These are phyloP conservation scores for Caenorhabditis imperialis DNA, from an alignment of 2,888 invertebrate genomes.

Conservation along the genomic window DNA sequence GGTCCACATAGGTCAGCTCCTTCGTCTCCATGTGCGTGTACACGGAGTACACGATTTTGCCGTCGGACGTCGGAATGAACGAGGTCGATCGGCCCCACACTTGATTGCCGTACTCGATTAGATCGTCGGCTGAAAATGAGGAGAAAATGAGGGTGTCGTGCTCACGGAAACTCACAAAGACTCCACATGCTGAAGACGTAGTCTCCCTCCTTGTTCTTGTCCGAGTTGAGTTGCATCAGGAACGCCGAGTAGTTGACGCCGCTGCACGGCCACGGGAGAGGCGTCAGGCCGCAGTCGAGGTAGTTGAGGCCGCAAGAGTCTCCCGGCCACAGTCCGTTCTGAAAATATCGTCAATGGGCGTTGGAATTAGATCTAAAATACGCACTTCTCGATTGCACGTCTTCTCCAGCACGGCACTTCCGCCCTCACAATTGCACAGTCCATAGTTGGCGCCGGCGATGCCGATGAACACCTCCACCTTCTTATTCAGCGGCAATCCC, in stretches of 20 bases:
- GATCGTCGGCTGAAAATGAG: conserved; percentile 61
- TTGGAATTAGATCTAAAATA: no score
- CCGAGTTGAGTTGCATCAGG: conserved; percentile 61
- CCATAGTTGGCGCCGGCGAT: conserved; percentile 74
- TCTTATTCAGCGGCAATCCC: conserved; percentile 61
- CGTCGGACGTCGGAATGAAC: conserved; percentile 65
- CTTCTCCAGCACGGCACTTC: conserved; percentile 53
- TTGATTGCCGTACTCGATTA: conserved; percentile 66
- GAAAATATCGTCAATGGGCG: neutral
- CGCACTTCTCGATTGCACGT: conserved; percentile 67
- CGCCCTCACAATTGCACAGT: conserved; percentile 70
- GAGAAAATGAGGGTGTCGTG: neutral
- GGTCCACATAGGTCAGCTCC: conserved; percentile 66
- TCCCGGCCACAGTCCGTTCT: conserved; percentile 69
- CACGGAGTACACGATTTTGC: conserved; percentile 48
- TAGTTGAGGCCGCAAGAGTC: conserved; percentile 68
- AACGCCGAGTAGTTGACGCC: conserved; percentile 53
- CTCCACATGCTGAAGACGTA: conserved; percentile 66
- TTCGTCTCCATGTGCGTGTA: conserved; percentile 71
- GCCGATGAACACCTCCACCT: conserved; percentile 71
- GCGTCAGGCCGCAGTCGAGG: conserved; percentile 57
- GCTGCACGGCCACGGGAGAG: conserved; percentile 58
- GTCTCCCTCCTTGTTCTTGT: conserved; percentile 57
- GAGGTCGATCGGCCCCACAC: conserved; percentile 70
- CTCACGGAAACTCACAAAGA: conserved; percentile 48